These are phyloP conservation scores for Scarus forsteni DNA, from an alignment of 2,797 vertebrate genomes.

Conservation along the genomic window DNA sequence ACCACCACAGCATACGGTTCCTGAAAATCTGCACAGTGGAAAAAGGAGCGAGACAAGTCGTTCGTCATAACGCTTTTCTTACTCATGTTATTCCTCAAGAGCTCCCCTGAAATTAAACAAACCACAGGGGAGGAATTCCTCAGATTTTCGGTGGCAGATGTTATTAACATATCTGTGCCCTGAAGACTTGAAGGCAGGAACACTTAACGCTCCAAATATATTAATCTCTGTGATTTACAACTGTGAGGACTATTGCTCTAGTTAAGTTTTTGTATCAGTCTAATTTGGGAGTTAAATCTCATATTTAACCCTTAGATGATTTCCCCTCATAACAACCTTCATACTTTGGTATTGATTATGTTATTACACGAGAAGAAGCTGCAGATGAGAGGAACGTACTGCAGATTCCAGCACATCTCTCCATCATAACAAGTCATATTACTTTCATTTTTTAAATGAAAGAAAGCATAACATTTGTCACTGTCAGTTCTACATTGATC, in stretches of 20 bases:
- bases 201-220: slow-evolving; percentile 33
- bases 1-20: slow-evolving; percentile 99
- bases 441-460: neutral
- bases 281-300: slow-evolving; percentile 29
- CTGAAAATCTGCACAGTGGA: slow-evolving; percentile 92
- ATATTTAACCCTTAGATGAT: slow-evolving; percentile 11
- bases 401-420: neutral
- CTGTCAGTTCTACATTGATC: neutral
- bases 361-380: neutral
- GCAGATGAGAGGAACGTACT: neutral
- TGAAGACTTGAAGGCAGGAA: slow-evolving; percentile 41
- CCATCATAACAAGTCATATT: neutral
- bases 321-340: slow-evolving; percentile 8
- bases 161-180: slow-evolving; percentile 61
- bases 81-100: slow-evolving; percentile 19
- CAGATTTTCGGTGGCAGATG: slow-evolving; percentile 37
- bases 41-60: slow-evolving; percentile 21
- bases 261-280: slow-evolving; percentile 48
- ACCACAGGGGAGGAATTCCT: slow-evolving; percentile 40
- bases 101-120: slow-evolving; percentile 38
- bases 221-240: slow-evolving; percentile 47
- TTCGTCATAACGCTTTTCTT: slow-evolving; percentile 22
- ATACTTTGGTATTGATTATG: neutral
- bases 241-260: slow-evolving; percentile 13
- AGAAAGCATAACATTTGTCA: neutral